These are phyloP conservation scores for Ornithoptera alexandrae DNA, from an alignment of 2,888 invertebrate genomes.

Conservation along the genomic window DNA sequence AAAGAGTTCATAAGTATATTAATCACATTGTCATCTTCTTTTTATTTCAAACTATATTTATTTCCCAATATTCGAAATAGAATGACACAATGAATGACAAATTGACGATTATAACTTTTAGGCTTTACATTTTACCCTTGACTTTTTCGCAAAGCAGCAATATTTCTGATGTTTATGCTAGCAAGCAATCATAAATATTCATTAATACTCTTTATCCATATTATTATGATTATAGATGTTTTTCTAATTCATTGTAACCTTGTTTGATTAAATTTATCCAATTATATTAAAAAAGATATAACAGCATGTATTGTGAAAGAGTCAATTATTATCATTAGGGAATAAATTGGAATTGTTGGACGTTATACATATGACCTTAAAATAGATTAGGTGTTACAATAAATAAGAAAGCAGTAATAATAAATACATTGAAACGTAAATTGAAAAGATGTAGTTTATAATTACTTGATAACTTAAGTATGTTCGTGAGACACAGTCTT, in stretches of 20 bases:
- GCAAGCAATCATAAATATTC: slow-evolving; percentile 48
- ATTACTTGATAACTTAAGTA: neutral
- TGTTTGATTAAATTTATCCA: slow-evolving; percentile 7
- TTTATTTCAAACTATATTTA: neutral
- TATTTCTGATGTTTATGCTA: slow-evolving; percentile 28
- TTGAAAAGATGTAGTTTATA: neutral
- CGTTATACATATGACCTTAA: slow-evolving; percentile 10
- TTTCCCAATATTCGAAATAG: neutral
- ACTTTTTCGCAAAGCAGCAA: neutral
- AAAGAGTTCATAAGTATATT: neutral
- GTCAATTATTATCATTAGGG: slow-evolving; percentile 25
- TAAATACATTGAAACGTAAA: neutral
- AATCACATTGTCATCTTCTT: neutral
- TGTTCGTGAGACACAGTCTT: neutral
- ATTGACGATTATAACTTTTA: neutral
- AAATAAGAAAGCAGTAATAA: neutral
- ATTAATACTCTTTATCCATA: slow-evolving; percentile 47
- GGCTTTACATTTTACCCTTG: neutral
- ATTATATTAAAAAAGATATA: slow-evolving; percentile 19
- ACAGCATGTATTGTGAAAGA: slow-evolving; percentile 11
- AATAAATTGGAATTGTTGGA: slow-evolving; percentile 20
- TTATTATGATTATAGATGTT: slow-evolving; percentile 34
- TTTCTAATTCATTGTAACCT: slow-evolving; percentile 18
- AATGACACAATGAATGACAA: neutral
- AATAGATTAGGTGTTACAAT: neutral